Conservation (phyloP, 1,140 invertebrate genomes). For the Bombus sibiricus region DNA sequence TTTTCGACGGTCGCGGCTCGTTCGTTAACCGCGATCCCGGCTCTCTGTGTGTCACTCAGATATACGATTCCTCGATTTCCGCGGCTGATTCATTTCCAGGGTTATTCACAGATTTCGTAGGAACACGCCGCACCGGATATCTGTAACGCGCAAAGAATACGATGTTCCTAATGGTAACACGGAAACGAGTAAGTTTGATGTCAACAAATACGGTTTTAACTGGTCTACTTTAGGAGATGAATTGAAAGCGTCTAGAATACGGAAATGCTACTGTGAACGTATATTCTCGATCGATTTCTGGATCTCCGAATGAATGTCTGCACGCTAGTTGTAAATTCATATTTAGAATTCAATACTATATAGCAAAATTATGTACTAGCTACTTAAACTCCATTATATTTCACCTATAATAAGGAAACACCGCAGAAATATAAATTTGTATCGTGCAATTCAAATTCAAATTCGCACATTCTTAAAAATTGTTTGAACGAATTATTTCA, state of each 20-base stretch:
- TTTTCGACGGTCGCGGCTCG: slow-evolving; percentile 14
- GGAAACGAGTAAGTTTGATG: too few relatives aligned
- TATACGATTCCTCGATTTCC: background rate
- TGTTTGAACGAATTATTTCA: too few relatives aligned
- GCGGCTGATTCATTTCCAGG: background rate
- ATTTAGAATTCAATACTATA: too few relatives aligned
- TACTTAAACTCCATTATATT: too few relatives aligned
- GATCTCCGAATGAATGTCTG: too few relatives aligned
- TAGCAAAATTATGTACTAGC: too few relatives aligned
- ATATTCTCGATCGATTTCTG: background rate
- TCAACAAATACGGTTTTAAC: background rate
- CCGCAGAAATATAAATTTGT: too few relatives aligned
- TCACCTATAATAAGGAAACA: too few relatives aligned
- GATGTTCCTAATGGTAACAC: background rate
- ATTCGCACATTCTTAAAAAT: too few relatives aligned
- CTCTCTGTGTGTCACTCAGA: background rate
- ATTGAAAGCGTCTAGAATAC: background rate
- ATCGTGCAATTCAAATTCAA: too few relatives aligned
- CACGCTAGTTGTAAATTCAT: too few relatives aligned
- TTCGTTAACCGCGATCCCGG: slow-evolving; percentile 21
- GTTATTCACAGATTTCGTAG: background rate
- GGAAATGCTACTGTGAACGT: too few relatives aligned
- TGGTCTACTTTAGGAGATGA: background rate
- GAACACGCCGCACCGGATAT: background rate
- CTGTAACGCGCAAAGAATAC: slow-evolving; percentile 14